A percentile compares a stretch with the other conserved stretches of the same genome.
Evolutionary conservation across 2,888 invertebrate genomes (phyloP).

Genomic region (Drosophila putrida): DNA sequence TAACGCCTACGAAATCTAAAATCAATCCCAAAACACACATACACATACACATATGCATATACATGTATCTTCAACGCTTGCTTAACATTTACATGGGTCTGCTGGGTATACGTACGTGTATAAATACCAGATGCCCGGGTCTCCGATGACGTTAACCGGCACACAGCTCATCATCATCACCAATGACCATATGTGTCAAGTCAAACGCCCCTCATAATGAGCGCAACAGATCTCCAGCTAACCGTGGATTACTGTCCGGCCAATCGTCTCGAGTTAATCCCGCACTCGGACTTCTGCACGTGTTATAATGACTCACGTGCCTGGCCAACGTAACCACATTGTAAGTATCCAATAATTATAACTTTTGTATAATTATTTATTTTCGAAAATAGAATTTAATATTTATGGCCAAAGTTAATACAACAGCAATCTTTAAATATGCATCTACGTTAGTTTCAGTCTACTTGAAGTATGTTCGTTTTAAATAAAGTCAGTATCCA

Average conservation of each 20-base stretch:
- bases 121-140: slow-evolving; percentile 64
- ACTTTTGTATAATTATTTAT: neutral
- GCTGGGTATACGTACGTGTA: slow-evolving; percentile 11
- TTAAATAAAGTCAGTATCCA: no score
- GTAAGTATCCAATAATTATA: slow-evolving; percentile 30
- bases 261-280: slow-evolving; percentile 36
- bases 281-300: slow-evolving; percentile 37
- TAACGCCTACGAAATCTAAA: slow-evolving; percentile 75
- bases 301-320: slow-evolving; percentile 24
- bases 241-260: slow-evolving; percentile 35
- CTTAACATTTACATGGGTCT: slow-evolving; percentile 41
- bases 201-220: slow-evolving; percentile 77
- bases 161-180: slow-evolving; percentile 53
- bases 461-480: no score
- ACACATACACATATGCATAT: slow-evolving; percentile 24
- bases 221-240: slow-evolving; percentile 42
- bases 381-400: no score
- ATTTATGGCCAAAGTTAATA: no score
- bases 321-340: neutral
- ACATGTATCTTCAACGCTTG: slow-evolving; percentile 64
- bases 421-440: no score
- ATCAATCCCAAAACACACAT: slow-evolving; percentile 13
- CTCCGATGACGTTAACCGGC: slow-evolving; percentile 16
- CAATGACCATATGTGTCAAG: slow-evolving; percentile 53
- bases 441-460: no score